Conservation (phyloP, 1,140 invertebrate species). For the Drosophila parabipectinata region DNA sequence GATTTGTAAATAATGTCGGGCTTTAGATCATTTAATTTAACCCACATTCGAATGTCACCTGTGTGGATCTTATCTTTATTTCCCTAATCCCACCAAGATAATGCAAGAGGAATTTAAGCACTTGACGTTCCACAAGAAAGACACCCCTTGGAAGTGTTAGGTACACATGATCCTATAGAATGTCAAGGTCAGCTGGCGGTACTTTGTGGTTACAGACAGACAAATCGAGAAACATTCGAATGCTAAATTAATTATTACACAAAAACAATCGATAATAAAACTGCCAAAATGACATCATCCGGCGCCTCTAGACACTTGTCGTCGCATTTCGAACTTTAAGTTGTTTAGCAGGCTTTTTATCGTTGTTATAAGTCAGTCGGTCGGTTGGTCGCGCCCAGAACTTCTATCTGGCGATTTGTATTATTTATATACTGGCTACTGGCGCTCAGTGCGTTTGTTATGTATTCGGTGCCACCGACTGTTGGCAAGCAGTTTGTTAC, state of each 20-base stretch:
- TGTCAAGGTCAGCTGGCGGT: conserved; percentile 52
- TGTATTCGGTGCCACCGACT: conserved; percentile 49
- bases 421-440: conserved; percentile 62
- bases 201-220: conserved; percentile 43
- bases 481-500: conserved; percentile 74
- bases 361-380: conserved; percentile 65
- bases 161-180: conserved; percentile 18
- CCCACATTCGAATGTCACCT: neutral
- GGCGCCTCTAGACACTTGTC: conserved; percentile 22
- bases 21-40: neutral
- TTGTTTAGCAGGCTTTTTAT: conserved; percentile 46
- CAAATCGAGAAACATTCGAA: conserved; percentile 21
- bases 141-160: neutral
- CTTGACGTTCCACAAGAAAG: neutral
- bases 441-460: conserved; percentile 69
- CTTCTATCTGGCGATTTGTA: conserved; percentile 64
- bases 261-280: conserved; percentile 65
- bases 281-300: conserved; percentile 69
- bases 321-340: conserved; percentile 52
- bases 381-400: conserved; percentile 62
- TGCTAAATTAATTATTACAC: conserved; percentile 74
- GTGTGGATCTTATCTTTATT: neutral
- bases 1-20: too few species aligned
- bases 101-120: neutral
- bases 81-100: neutral